Evolutionary conservation across 1,140 invertebrate genomes (phyloP), one percentile per base, ranked within the genome.

Genomic region (Trypoxylus dichotomus): DNA sequence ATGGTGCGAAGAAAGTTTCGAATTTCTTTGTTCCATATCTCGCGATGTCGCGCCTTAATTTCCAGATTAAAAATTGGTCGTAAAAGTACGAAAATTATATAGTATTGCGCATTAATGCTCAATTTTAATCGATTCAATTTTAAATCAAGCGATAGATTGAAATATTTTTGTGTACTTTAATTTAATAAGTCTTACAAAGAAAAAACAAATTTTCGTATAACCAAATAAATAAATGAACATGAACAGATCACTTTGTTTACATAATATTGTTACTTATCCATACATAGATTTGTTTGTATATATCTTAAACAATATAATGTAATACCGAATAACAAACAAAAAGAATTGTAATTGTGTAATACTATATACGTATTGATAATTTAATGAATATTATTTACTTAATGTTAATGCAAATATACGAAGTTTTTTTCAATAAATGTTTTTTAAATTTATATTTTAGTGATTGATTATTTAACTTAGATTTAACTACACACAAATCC

Each of bases 21-120:
- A 41, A 41, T 73, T 73, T 77, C 76, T 77, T 77, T 74, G 68
- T 73, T 77, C 68, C 32, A 29, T 63, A 21, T 63, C 60, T 24
- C n/a, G 2, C 5, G 21, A 24, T n/a, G n/a, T n/a, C n/a, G n/a
- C n/a, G n/a, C n/a, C n/a, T n/a, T n/a, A n/a, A n/a, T 47, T 47
- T 47, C 43, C n/a, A 11, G 0, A 8, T 15, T 47, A 19, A 47
- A 15, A 15, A 15, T n/a, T 15, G 13, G n/a, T 19, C 0, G 5
- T 41, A 8, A 37, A 37, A 37, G 7, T 3, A 32, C 2, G 7
- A 32, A 37, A 77, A 77, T 41, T 71, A 37, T 32, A 77, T 27
- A 21, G 32, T 77, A 77, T 72, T 77, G 54, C 76, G 60, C 63
- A 68, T 42, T 21, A 71, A 24, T 15, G 11, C n/a, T 47, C 32